Percentiles rank a stretch among this genome's conserved stretches.
Evolutionary conservation across 2,797 vertebrate genomes (phyloP).

Genomic region (Bovichtus diacanthus): DNA sequence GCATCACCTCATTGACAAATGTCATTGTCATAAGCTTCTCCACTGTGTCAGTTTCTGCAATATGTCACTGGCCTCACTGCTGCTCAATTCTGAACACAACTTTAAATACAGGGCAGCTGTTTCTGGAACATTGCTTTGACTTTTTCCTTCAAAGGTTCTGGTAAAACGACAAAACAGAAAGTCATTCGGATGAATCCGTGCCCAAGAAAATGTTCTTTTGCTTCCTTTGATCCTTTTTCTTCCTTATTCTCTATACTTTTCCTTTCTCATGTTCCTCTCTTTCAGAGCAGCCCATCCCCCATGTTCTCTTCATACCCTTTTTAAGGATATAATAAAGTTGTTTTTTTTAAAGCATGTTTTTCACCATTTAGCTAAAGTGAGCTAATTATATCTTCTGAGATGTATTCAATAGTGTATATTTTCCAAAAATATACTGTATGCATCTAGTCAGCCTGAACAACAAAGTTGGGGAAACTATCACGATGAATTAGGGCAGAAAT

Average conservation of each 20-base stretch:
- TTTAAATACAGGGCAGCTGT: not conserved
- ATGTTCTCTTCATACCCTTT: not conserved
- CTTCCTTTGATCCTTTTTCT: slow-evolving; percentile 27
- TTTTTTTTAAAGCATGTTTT: not conserved
- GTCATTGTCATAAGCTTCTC: slow-evolving; percentile 16
- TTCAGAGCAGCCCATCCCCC: not conserved
- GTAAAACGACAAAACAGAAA: slow-evolving; percentile 37
- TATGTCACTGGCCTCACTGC: not conserved
- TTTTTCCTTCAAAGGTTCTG: slow-evolving; percentile 34
- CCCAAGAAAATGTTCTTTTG: slow-evolving; percentile 20
- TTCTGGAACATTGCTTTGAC: slow-evolving; percentile 29
- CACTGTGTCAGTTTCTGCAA: not conserved
- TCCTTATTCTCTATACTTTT: too few relatives aligned
- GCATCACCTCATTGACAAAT: slow-evolving; percentile 31
- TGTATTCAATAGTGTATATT: not conserved
- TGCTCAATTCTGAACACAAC: slow-evolving; percentile 10
- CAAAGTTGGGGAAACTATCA: not conserved
- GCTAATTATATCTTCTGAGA: slow-evolving; percentile 9
- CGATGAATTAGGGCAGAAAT: not conserved
- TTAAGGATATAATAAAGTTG: slow-evolving; percentile 1
- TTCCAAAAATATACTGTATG: not conserved
- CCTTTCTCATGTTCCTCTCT: slow-evolving; percentile 8
- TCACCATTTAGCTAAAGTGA: not conserved
- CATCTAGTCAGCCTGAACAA: not conserved
- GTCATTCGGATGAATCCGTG: slow-evolving; percentile 6